These are phyloP conservation scores for Loriculus beryllinus DNA, from an alignment of 2,797 vertebrate genomes.

Conservation along the genomic window DNA sequence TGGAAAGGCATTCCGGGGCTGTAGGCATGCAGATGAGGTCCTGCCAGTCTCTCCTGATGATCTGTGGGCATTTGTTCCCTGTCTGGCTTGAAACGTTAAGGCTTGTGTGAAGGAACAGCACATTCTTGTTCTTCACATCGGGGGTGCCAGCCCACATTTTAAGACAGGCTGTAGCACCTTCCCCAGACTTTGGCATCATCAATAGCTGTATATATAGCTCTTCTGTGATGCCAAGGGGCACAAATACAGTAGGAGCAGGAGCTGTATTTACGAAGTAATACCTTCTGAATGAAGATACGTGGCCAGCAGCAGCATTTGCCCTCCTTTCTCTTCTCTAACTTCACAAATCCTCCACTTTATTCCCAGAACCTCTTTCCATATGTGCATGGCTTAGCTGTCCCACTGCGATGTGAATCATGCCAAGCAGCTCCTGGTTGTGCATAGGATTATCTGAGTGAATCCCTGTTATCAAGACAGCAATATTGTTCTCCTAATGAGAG, in stretches of 20 bases:
- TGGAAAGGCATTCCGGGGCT: background rate
- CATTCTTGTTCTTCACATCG: background rate
- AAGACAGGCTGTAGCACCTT: constrained; percentile 7
- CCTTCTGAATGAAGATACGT: background rate
- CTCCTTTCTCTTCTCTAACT: background rate
- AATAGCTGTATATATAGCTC: background rate
- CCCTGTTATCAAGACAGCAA: background rate
- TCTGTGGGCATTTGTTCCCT: constrained; percentile 15
- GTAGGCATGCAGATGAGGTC: background rate
- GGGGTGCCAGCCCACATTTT: background rate
- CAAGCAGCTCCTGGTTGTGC: background rate
- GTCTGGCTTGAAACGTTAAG: background rate
- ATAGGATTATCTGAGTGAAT: background rate
- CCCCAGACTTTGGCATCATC: background rate
- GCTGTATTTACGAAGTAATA: constrained; percentile 6
- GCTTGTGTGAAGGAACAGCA: background rate
- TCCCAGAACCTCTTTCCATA: background rate
- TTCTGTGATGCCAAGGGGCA: background rate
- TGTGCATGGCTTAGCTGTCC: background rate
- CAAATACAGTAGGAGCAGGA: background rate
- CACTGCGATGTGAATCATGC: background rate
- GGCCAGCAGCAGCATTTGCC: background rate
- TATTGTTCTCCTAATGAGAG: background rate
- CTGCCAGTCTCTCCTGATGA: background rate
- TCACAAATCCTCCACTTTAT: background rate